Base-by-base conservation (phyloP, 2,113 vertebrate genomes). In the Calyptommatus sinebrachiatus region DNA sequence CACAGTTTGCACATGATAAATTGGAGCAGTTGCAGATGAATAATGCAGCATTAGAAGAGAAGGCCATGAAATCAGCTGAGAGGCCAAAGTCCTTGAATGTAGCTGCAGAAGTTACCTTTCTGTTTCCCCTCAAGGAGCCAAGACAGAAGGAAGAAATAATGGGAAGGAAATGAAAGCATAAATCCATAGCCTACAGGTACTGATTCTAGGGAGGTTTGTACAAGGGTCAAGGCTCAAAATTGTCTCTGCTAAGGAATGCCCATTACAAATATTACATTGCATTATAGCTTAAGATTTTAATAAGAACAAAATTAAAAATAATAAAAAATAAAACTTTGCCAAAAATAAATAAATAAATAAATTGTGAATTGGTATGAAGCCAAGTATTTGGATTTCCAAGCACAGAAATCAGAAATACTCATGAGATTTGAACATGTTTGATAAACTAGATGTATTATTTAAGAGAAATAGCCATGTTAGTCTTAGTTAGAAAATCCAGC, bases 21-120 rank as follows among this genome's bases (percentile, higher is more conserved):
- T 24, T 22, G 16, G 75, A 83, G 71, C 20, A 22, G 14, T 79
- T 74, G 61, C 50, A 69, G 80, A 82, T 74, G 68, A 89, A 83
- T 84, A 86, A 86, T 46, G 29, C 73, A 80, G 35, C 28, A 61
- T 53, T 84, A 63, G 8, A 14, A 26, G 22, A 29, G 60, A 78
- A 46, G 46, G 46, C 12, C 3, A 8, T 4, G 63, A 80, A 82
- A 79, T 61, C 69, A 89, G 83, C 29, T 31, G 60, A 70, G 78
- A 74, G 50, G 72, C 18, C 45, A 24, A 78, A 73, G 65, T 61
- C 76, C 77, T 83, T 57, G 35, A 83, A 83, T 28, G 6, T 69
- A 73, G 61, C 50, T 60, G 66, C 12, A 7, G 82, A 84, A 60
- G 5, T 24, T 67, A 78, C 1, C 62, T 22, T 78, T 61, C 29